phyloP scores from a whole-genome alignment of 2,113 vertebrate genomes.

The Petrocephalus zakoni region DNA sequence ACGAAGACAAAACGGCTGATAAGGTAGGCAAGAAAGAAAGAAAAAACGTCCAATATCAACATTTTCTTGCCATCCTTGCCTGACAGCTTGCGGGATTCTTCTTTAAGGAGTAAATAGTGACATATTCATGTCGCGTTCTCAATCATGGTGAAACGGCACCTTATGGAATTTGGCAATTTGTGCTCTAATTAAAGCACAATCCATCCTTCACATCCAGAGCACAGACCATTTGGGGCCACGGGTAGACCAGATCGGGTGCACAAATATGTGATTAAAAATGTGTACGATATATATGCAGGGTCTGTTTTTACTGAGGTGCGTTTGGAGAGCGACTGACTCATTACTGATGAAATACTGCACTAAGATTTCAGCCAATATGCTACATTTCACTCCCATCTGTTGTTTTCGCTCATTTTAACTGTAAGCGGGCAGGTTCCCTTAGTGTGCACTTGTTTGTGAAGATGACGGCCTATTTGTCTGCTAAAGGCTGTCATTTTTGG shows the following conservation, averaged over 20 bases:
- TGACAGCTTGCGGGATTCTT: not conserved
- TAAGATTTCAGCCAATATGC: conserved; percentile 1
- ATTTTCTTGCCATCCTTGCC: not conserved
- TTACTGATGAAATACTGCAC: not conserved
- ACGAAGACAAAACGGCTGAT: not conserved
- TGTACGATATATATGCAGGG: not conserved
- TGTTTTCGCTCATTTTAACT: not conserved
- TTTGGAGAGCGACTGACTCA: not conserved
- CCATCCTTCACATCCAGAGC: not conserved
- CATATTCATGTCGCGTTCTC: not conserved
- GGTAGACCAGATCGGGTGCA: not conserved
- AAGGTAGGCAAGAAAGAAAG: not conserved
- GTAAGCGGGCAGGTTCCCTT: not conserved
- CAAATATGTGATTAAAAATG: not conserved
- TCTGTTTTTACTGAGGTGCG: not conserved
- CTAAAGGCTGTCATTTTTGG: not conserved
- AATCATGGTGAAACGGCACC: not conserved
- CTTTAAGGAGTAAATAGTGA: not conserved
- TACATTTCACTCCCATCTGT: not conserved
- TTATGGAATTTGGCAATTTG: not conserved
- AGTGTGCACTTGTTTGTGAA: not conserved
- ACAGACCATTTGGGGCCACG: not conserved
- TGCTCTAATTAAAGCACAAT: not conserved
- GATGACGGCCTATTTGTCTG: not conserved
- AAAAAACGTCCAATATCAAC: not conserved